phyloP scores from a whole-genome alignment of 1,140 invertebrate genomes.

The Lamellibrachia luymesi region DNA sequence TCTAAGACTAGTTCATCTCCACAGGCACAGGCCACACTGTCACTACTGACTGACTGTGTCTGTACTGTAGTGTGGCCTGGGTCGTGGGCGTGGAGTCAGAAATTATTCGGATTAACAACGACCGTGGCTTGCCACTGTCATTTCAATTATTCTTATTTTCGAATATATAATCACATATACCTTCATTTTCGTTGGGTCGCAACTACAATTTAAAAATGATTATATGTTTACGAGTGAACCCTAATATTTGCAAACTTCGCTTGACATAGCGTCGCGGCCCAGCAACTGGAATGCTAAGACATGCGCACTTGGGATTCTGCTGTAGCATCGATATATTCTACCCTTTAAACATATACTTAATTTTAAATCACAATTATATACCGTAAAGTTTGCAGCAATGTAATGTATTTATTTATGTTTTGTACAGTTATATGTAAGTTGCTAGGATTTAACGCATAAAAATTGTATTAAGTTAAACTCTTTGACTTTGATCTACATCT shows the following conservation, averaged over 20 bases:
- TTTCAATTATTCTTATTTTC: neutral
- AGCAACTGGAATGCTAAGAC: neutral
- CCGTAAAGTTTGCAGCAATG: neutral
- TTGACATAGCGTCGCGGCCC: constrained; percentile 2
- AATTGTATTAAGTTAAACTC: neutral
- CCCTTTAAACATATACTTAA: neutral
- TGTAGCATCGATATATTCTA: neutral
- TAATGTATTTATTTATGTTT: neutral
- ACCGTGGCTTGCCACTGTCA: too few relatives aligned
- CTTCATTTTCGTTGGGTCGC: neutral
- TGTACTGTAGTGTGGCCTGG: too few relatives aligned
- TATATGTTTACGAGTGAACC: neutral
- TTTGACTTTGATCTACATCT: neutral
- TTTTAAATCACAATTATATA: neutral
- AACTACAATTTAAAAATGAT: neutral
- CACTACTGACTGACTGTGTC: too few relatives aligned
- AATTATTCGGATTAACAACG: too few relatives aligned
- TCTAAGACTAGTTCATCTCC: too few relatives aligned
- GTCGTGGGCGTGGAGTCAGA: too few relatives aligned
- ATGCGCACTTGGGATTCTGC: neutral
- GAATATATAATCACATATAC: neutral
- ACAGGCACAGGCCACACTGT: too few relatives aligned
- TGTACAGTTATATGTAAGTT: neutral
- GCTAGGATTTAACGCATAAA: neutral
- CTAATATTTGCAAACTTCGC: neutral